phyloP scores from a whole-genome alignment of 2,113 vertebrate genomes.

The Pelvicachromis taeniatus region DNA sequence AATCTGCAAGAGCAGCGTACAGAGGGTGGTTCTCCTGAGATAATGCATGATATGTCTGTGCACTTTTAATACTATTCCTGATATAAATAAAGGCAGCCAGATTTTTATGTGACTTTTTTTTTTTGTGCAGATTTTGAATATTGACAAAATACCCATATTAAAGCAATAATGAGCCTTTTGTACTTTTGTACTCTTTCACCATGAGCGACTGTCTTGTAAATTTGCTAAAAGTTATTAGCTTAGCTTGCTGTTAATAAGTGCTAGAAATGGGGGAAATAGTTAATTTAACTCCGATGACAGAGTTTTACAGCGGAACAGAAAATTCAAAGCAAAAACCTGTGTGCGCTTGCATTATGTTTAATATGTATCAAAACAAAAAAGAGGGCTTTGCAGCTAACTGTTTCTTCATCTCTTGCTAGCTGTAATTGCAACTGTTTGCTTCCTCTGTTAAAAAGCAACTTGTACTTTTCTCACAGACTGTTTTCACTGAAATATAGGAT shows the following conservation, averaged over 20 bases:
- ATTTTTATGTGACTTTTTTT: neutral
- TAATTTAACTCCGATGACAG: neutral
- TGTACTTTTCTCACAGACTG: neutral
- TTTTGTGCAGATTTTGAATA: neutral
- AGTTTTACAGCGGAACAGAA: neutral
- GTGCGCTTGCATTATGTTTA: neutral
- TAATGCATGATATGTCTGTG: conserved; percentile 18
- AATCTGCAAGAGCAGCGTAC: conserved; percentile 14
- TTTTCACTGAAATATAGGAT: neutral
- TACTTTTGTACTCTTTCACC: neutral
- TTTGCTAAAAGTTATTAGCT: neutral
- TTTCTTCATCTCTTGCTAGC: neutral
- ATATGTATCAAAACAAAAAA: neutral
- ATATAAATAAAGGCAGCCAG: neutral
- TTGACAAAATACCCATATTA: neutral
- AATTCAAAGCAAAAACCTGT: neutral
- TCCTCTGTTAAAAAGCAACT: neutral
- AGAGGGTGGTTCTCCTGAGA: conserved; percentile 8
- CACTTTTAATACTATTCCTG: neutral
- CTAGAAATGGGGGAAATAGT: fast-evolving
- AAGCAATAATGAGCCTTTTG: neutral
- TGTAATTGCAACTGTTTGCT: neutral
- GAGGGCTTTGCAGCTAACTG: neutral
- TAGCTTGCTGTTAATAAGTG: neutral
- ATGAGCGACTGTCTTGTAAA: neutral